Percentiles rank a stretch among this genome's conserved stretches.
Evolutionary conservation across 1,140 invertebrate genomes (phyloP).

Genomic region (Sitophilus oryzae): DNA sequence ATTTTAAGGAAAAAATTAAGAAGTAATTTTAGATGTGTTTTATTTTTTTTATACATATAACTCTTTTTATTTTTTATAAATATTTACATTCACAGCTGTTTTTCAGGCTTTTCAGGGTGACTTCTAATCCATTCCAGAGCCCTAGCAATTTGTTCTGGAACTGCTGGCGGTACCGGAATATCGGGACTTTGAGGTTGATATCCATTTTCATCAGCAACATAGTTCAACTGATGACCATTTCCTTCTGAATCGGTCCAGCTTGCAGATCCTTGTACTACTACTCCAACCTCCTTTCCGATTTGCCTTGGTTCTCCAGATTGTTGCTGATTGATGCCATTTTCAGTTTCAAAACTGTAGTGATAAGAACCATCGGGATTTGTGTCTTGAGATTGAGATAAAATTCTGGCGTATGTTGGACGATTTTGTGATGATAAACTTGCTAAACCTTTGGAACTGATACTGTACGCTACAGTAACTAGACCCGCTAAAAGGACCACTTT

Average conservation of each 20-base stretch:
- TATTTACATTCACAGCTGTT: too few relatives aligned
- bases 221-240: conserved; percentile 49
- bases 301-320: neutral
- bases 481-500: neutral
- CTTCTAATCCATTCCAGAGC: conserved; percentile 48
- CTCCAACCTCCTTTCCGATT: conserved; percentile 44
- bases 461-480: neutral
- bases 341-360: neutral
- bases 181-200: conserved; percentile 52
- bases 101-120: conserved; percentile 43
- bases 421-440: too few relatives aligned
- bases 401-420: too few relatives aligned
- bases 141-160: conserved; percentile 47
- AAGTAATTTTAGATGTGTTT: too few relatives aligned
- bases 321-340: neutral
- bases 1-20: too few relatives aligned
- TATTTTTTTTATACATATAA: too few relatives aligned
- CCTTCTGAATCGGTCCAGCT: conserved; percentile 61
- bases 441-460: neutral
- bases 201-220: conserved; percentile 56
- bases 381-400: too few relatives aligned
- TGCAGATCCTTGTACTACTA: conserved; percentile 57
- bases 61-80: too few relatives aligned
- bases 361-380: neutral
- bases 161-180: conserved; percentile 53